phyloP scores from a whole-genome alignment of 2,113 vertebrate genomes.

The Sisor rabdophorus region DNA sequence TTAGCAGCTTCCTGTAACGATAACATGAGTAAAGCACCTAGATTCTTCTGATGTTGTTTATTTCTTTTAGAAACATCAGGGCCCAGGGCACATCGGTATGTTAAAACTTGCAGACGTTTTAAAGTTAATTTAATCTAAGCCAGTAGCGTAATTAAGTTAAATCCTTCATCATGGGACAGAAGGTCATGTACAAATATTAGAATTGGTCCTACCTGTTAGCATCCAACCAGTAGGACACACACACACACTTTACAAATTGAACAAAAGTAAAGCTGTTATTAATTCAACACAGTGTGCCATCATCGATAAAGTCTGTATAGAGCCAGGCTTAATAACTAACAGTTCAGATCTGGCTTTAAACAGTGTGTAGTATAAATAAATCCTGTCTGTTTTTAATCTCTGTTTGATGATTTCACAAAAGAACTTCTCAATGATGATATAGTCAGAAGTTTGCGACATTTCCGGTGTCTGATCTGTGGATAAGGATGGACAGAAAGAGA shows the following conservation, averaged over 20 bases:
- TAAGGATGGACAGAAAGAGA: background rate
- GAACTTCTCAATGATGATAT: background rate
- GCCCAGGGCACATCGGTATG: background rate
- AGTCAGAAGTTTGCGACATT: background rate
- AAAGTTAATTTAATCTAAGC: background rate
- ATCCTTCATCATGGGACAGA: background rate
- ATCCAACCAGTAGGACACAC: background rate
- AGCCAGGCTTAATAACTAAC: background rate
- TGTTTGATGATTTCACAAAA: constrained; percentile 7
- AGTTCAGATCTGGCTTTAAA: background rate
- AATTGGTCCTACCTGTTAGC: background rate
- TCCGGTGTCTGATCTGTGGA: constrained; percentile 3
- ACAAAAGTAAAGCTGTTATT: background rate
- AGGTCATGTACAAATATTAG: background rate
- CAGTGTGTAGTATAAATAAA: background rate
- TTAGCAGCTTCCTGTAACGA: background rate
- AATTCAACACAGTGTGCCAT: background rate
- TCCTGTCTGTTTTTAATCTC: background rate
- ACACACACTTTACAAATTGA: background rate
- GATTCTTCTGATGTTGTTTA: constrained; percentile 5
- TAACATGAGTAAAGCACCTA: background rate
- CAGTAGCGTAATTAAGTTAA: background rate
- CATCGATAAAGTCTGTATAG: background rate
- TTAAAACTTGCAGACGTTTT: background rate
- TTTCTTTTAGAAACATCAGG: constrained; percentile 20